phyloP scores from a whole-genome alignment of 2,113 vertebrate genomes.

The Leptodactylus fuscus region DNA sequence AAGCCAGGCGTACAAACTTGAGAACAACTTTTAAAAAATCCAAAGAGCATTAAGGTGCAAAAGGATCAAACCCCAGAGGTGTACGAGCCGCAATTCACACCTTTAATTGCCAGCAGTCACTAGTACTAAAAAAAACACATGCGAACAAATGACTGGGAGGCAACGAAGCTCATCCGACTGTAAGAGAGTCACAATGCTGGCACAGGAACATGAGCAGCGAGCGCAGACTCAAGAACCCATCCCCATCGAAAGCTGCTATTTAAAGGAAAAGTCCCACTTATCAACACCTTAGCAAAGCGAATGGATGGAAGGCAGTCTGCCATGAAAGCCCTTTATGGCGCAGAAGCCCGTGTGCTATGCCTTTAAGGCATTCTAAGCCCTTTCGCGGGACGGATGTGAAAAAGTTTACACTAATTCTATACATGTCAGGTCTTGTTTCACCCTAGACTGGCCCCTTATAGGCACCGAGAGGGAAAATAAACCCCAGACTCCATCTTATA shows the following conservation, averaged over 20 bases:
- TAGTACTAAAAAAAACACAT: constrained; percentile 32
- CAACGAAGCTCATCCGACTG: constrained; percentile 53
- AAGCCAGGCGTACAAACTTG: constrained; percentile 28
- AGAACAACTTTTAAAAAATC: constrained; percentile 40
- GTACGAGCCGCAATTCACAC: constrained; percentile 43
- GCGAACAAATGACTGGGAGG: constrained; percentile 38
- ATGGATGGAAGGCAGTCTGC: constrained; percentile 33
- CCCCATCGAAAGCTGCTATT: constrained; percentile 40
- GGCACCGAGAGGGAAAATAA: background rate
- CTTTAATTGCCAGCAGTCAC: constrained; percentile 56
- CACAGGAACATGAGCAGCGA: background rate
- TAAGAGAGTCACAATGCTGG: constrained; percentile 24
- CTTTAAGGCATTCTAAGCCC: constrained; percentile 41
- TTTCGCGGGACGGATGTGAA: constrained; percentile 11
- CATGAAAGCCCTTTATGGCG: constrained; percentile 9
- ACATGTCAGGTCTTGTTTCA: constrained; percentile 13
- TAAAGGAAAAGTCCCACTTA: constrained; percentile 57
- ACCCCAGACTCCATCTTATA: background rate
- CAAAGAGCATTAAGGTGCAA: constrained; percentile 58
- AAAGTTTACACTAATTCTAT: constrained; percentile 5
- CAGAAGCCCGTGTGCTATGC: constrained; percentile 1
- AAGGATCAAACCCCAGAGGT: constrained; percentile 49
- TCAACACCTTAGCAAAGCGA: constrained; percentile 52
- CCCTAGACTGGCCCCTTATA: background rate
- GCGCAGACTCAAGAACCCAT: background rate